Conservation (phyloP, 2,888 invertebrate genomes). For the Drosophila birchii region DNA sequence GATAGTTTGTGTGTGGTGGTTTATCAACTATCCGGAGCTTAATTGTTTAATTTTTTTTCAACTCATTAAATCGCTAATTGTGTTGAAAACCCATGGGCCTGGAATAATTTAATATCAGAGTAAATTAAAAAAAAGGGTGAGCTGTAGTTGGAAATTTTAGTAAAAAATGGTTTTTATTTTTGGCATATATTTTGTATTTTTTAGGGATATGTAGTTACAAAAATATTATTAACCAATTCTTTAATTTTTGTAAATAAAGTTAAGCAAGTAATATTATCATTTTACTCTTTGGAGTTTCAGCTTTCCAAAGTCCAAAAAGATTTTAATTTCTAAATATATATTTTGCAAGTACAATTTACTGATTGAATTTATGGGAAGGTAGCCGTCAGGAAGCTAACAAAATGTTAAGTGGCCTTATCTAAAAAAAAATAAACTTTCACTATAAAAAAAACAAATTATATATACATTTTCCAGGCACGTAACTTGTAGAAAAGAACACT, state of each 20-base stretch:
- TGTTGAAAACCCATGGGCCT: background rate
- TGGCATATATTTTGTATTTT: background rate
- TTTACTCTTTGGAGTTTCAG: background rate
- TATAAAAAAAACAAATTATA: too few relatives aligned
- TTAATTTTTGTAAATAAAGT: too few relatives aligned
- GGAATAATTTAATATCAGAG: background rate
- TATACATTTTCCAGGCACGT: conserved; percentile 2
- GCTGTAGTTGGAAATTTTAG: background rate
- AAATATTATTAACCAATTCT: too few relatives aligned
- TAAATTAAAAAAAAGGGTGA: background rate
- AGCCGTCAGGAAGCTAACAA: background rate
- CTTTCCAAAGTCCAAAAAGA: too few relatives aligned
- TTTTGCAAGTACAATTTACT: background rate
- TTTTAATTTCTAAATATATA: background rate
- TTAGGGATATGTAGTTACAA: background rate
- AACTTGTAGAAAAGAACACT: conserved; percentile 12
- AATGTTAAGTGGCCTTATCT: conserved; percentile 12
- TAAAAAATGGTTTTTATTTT: background rate
- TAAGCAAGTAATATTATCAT: background rate
- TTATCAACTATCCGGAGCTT: background rate
- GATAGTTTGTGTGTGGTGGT: conserved; percentile 8
- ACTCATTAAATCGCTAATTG: conserved; percentile 5
- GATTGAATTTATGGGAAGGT: background rate
- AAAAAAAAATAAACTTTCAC: background rate
- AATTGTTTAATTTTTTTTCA: conserved; percentile 11